Percentiles rank a stretch among this genome's conserved stretches.
These are phyloP conservation scores for Pseudois nayaur DNA, from an alignment of 2,113 vertebrate species.

Conservation along the genomic window DNA sequence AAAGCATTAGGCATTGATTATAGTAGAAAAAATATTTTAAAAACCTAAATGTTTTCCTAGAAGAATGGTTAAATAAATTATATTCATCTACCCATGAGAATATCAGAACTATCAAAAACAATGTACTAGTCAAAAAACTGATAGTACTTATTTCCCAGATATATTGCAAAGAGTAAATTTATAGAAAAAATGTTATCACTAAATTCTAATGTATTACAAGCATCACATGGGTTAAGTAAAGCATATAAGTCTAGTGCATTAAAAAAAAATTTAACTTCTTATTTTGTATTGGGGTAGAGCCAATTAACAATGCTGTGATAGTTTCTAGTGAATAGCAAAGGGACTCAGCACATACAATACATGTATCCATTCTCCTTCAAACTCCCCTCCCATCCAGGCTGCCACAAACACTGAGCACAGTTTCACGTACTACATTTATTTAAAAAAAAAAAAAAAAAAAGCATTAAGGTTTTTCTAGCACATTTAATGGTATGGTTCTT, in stretches of 20 bases:
- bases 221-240: not conserved
- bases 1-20: constrained; percentile 34
- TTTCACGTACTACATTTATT: not conserved
- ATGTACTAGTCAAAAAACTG: not conserved
- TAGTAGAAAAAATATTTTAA: not conserved
- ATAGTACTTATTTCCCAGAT: not conserved
- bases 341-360: not conserved
- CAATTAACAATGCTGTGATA: not conserved
- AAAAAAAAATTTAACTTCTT: not conserved
- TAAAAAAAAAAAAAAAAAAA: not conserved
- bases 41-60: not conserved
- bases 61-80: not conserved
- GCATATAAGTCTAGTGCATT: not conserved
- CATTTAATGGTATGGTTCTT: constrained; percentile 64
- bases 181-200: not conserved
- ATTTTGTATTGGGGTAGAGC: not conserved
- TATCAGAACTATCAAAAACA: not conserved
- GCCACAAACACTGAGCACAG: not conserved
- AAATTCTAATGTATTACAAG: not conserved
- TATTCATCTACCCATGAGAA: not conserved
- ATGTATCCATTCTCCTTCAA: not conserved
- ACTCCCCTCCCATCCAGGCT: not conserved
- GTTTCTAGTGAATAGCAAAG: not conserved
- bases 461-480: constrained; percentile 19
- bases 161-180: not conserved